phyloP scores from a whole-genome alignment of 2,888 invertebrate species.

The Chymomyza procnemis region DNA sequence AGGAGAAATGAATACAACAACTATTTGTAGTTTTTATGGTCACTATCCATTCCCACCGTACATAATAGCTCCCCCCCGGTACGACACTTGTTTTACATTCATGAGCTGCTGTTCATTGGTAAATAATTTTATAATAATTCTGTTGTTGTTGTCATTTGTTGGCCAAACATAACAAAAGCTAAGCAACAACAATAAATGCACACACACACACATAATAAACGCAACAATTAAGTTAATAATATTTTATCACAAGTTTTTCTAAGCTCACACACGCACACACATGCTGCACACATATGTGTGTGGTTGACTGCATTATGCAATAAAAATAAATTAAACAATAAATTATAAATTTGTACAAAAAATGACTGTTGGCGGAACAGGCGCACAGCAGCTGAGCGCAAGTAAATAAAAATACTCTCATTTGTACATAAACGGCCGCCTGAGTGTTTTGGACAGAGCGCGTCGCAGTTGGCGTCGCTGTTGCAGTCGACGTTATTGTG shows the following conservation, averaged over 20 bases:
- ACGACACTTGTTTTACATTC: slow-evolving; percentile 58
- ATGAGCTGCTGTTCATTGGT: slow-evolving; percentile 72
- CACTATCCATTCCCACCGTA: not conserved
- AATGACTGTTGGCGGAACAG: slow-evolving; percentile 67
- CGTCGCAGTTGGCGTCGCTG: too few relatives aligned
- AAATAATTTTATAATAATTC: slow-evolving; percentile 70
- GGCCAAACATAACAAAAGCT: not conserved
- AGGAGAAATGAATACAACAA: slow-evolving; percentile 80
- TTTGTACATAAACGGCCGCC: not conserved
- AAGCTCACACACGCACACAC: not conserved
- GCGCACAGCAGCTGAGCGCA: slow-evolving; percentile 49
- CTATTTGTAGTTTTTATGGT: not conserved
- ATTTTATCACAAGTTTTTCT: slow-evolving; percentile 26
- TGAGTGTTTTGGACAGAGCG: not conserved
- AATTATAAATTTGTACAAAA: slow-evolving; percentile 74
- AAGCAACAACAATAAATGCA: slow-evolving; percentile 23
- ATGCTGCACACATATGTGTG: not conserved
- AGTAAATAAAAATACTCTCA: slow-evolving; percentile 15
- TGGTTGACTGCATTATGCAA: slow-evolving; percentile 51
- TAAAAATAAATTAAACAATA: slow-evolving; percentile 72
- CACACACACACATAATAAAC: slow-evolving; percentile 24
- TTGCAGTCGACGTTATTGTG: not conserved
- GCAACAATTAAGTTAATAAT: slow-evolving; percentile 69
- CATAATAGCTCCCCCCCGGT: not conserved
- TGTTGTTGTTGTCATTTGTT: slow-evolving; percentile 58